A percentile compares a stretch with the other conserved stretches of the same genome.
Evolutionary conservation across 2,888 invertebrate genomes (phyloP).

Genomic region (Erannis defoliaria): DNA sequence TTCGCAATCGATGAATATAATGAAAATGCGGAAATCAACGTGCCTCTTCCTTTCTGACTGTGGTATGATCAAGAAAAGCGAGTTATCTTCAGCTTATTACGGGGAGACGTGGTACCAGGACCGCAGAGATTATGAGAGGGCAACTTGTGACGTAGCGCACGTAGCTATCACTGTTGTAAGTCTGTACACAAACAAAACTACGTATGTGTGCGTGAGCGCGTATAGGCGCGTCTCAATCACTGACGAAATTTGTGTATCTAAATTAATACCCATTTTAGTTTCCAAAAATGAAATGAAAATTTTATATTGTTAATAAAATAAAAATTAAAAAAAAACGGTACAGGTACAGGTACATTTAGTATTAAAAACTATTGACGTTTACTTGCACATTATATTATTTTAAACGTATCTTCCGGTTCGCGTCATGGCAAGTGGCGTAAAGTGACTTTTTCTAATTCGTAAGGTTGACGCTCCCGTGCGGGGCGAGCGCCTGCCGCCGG

Average conservation of each 20-base stretch:
- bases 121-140: conserved; percentile 73
- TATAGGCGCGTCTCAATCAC: conserved; percentile 72
- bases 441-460: conserved; percentile 81
- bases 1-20: conserved; percentile 34
- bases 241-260: conserved; percentile 42
- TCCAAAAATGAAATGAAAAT: conserved; percentile 6
- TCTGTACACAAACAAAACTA: conserved; percentile 55
- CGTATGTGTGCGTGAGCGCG: conserved; percentile 73
- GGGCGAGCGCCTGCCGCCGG: conserved; percentile 70
- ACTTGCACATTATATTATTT: conserved; percentile 37
- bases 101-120: conserved; percentile 81
- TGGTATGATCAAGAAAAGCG: conserved; percentile 81
- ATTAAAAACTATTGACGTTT: background rate
- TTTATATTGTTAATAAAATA: too few relatives aligned
- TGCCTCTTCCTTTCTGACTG: conserved; percentile 58
- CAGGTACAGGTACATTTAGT: too few relatives aligned
- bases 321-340: too few relatives aligned
- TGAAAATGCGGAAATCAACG: conserved; percentile 71
- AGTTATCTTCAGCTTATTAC: conserved; percentile 86
- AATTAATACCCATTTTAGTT: background rate
- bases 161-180: conserved; percentile 63
- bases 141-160: conserved; percentile 71
- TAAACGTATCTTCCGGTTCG: conserved; percentile 50
- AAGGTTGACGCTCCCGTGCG: conserved; percentile 84
- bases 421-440: conserved; percentile 64